Percentiles rank a stretch among this genome's conserved stretches.
phyloP scores from a whole-genome alignment of 2,797 vertebrate species.

The Sorex maritimensis region DNA sequence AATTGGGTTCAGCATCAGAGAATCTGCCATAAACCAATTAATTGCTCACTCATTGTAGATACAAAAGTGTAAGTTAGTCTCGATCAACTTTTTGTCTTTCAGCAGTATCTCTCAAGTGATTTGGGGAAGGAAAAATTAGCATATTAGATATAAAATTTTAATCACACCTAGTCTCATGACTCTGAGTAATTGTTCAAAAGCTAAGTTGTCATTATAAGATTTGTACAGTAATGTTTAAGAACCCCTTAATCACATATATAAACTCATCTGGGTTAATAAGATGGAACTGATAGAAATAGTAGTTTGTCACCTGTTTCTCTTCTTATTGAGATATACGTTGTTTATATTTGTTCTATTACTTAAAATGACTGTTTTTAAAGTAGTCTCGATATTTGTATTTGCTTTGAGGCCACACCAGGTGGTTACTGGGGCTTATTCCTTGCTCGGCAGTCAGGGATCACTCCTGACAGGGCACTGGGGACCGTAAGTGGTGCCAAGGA shows the following conservation, averaged over 20 bases:
- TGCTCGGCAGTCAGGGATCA: too few species aligned
- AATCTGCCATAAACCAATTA: neutral
- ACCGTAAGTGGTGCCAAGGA: too few species aligned
- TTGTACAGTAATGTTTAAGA: slow-evolving; percentile 2
- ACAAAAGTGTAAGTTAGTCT: neutral
- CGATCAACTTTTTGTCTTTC: slow-evolving; percentile 11
- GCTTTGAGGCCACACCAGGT: too few species aligned
- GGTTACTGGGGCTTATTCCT: too few species aligned
- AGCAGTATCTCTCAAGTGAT: slow-evolving; percentile 23
- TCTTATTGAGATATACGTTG: neutral
- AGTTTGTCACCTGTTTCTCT: neutral
- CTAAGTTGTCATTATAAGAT: neutral
- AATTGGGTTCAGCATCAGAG: neutral
- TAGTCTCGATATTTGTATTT: slow-evolving; percentile 27
- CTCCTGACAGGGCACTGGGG: too few species aligned
- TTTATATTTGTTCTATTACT: slow-evolving; percentile 53
- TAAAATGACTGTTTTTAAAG: slow-evolving; percentile 51
- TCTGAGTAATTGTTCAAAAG: neutral
- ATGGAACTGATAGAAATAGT: neutral
- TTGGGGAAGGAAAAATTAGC: neutral
- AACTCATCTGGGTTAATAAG: neutral
- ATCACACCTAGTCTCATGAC: neutral
- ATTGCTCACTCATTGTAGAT: neutral
- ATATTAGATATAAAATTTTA: slow-evolving; percentile 7
- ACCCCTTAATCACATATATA: neutral